Evolutionary conservation across 2,113 vertebrate species (phyloP).

Genomic region (Lycaon pictus): DNA sequence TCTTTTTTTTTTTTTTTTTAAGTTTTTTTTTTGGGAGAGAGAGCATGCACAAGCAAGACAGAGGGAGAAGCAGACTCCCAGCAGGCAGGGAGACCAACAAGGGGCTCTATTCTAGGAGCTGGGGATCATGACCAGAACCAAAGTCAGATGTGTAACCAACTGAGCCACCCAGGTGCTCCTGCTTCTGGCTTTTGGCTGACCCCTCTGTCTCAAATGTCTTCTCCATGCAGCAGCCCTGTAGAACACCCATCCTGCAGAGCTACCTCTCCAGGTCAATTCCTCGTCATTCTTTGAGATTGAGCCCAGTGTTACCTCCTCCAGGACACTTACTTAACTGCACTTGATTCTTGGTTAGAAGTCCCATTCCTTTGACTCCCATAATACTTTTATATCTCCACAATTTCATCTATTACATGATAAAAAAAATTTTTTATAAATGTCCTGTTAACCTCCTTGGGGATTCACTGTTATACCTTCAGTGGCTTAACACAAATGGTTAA

Average conservation of each 20-base stretch:
- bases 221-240: neutral
- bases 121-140: too few relatives aligned
- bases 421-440: neutral
- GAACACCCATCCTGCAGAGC: neutral
- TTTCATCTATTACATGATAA: neutral
- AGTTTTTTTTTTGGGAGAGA: too few relatives aligned
- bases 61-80: too few relatives aligned
- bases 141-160: too few relatives aligned
- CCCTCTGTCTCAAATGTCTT: neutral
- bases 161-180: neutral
- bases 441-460: neutral
- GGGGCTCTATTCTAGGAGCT: too few relatives aligned
- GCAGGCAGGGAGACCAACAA: too few relatives aligned
- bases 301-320: neutral
- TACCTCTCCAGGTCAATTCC: neutral
- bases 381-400: neutral
- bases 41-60: too few relatives aligned
- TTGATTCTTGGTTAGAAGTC: neutral
- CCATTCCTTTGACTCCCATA: neutral
- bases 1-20: too few relatives aligned
- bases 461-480: neutral
- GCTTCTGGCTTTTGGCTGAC: neutral
- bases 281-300: neutral
- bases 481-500: conserved; percentile 8
- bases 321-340: neutral